Percentiles rank a stretch among this genome's conserved stretches.
phyloP scores from a whole-genome alignment of 2,797 vertebrate genomes.

The Coendou prehensilis region DNA sequence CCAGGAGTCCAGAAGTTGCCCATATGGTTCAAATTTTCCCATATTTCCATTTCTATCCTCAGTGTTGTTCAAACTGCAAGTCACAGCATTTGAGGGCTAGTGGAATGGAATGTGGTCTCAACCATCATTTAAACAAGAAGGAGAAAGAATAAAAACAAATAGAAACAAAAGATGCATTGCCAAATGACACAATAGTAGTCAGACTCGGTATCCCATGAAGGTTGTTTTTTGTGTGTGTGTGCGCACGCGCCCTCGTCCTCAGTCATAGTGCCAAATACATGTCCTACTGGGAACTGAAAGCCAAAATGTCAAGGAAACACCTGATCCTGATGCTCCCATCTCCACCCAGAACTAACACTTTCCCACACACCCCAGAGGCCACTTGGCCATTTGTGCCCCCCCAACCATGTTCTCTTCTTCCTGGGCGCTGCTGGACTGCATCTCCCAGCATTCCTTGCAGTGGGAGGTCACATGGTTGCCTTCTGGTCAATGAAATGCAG shows the following conservation, averaged over 20 bases:
- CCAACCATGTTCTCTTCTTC: neutral
- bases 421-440: neutral
- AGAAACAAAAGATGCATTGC: neutral
- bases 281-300: neutral
- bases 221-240: neutral
- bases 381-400: rapidly evolving
- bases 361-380: neutral
- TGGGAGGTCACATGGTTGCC: neutral
- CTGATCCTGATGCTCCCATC: neutral
- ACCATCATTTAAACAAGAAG: neutral
- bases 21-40: neutral
- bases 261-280: neutral
- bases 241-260: neutral
- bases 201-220: neutral
- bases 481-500: neutral
- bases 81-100: no score
- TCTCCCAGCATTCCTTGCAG: neutral
- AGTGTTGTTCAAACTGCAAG: neutral
- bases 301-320: neutral
- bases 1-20: neutral
- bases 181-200: neutral
- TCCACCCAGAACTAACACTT: neutral
- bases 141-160: neutral
- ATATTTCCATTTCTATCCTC: neutral
- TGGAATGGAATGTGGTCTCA: neutral